phyloP scores from a whole-genome alignment of 2,888 invertebrate genomes.

The Leucophora obtusa region DNA sequence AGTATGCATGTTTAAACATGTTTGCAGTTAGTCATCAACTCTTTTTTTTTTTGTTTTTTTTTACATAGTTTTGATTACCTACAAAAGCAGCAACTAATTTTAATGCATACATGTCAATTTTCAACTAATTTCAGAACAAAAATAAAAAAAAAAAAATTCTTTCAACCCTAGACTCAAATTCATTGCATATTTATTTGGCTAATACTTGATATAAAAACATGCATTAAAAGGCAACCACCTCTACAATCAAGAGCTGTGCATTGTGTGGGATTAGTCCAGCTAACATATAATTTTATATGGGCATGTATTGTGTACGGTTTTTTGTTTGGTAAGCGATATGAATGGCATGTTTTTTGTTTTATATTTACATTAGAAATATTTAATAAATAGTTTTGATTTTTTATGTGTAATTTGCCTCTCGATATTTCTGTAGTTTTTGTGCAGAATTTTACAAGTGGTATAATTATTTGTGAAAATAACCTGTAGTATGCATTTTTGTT shows the following conservation, averaged over 20 bases:
- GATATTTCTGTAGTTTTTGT: not conserved
- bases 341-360: conserved; percentile 45
- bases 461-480: conserved; percentile 33
- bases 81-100: conserved; percentile 29
- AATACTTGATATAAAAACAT: not conserved
- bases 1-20: conserved; percentile 2
- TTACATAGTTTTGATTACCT: conserved; percentile 13
- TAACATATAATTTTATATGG: conserved; percentile 62
- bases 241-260: not conserved
- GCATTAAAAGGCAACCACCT: not conserved
- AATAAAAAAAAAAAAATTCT: not conserved
- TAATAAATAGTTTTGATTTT: conserved; percentile 48
- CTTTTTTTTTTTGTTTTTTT: conserved; percentile 6
- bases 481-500: conserved; percentile 5
- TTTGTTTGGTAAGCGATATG: conserved; percentile 9
- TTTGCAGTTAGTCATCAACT: conserved; percentile 35
- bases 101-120: conserved; percentile 56
- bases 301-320: conserved; percentile 45
- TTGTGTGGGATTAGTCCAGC: conserved; percentile 48
- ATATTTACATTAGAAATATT: conserved; percentile 50
- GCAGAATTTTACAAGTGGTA: conserved; percentile 20
- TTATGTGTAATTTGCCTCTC: conserved; percentile 13
- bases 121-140: conserved; percentile 44
- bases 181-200: not conserved
- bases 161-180: not conserved